Percentiles rank a stretch among this genome's conserved stretches.
These are phyloP conservation scores for Rhinoptilus africanus DNA, from an alignment of 2,113 vertebrate species.

Conservation along the genomic window DNA sequence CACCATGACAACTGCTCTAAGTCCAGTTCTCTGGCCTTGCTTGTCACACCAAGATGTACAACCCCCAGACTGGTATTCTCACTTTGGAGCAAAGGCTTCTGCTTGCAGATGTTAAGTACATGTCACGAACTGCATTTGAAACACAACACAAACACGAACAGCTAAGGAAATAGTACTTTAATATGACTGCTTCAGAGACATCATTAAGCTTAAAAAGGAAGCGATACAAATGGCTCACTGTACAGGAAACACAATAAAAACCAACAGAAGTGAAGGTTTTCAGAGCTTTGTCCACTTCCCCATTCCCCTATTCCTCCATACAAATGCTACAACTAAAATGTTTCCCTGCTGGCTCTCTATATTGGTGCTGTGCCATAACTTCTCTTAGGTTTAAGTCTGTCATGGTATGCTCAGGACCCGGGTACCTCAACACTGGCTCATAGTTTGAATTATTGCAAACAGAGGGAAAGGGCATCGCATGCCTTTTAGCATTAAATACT, in stretches of 20 bases:
- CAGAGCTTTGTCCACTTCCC: not conserved
- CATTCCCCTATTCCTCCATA: not conserved
- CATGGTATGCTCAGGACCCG: fast-evolving
- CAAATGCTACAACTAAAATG: not conserved
- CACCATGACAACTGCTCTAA: not conserved
- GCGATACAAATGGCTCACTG: fast-evolving
- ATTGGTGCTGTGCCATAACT: not conserved
- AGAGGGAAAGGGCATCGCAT: not conserved
- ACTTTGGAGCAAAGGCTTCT: not conserved
- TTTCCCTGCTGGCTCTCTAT: not conserved
- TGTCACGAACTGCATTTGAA: not conserved
- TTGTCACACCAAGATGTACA: not conserved
- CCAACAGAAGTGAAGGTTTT: not conserved
- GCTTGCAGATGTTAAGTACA: not conserved
- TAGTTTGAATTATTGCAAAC: not conserved
- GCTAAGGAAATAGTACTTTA: not conserved
- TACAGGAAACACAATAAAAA: not conserved
- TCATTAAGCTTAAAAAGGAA: not conserved
- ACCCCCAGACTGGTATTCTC: not conserved
- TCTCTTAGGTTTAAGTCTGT: not conserved
- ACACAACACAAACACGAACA: not conserved
- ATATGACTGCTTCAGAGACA: not conserved
- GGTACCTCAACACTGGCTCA: not conserved
- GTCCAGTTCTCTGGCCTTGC: not conserved
- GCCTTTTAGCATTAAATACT: not conserved